Evolutionary conservation across 2,797 vertebrate species (phyloP).

Genomic region (Mallotus villosus): DNA sequence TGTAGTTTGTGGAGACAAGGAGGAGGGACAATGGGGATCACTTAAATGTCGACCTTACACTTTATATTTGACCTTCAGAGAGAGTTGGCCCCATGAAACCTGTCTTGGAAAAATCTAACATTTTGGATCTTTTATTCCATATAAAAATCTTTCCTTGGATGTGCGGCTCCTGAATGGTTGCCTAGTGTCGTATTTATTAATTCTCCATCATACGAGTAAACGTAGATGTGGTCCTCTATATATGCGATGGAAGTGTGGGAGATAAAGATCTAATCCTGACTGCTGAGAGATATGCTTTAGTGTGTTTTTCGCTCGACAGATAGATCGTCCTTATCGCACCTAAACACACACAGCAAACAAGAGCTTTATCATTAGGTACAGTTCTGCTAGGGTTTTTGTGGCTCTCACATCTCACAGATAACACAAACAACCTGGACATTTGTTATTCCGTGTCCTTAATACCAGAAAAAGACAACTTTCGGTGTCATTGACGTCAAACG

Average conservation of each 20-base stretch:
- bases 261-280: background rate
- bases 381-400: background rate
- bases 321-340: slow-evolving; percentile 45
- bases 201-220: background rate
- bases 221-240: background rate
- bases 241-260: background rate
- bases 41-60: too few relatives aligned
- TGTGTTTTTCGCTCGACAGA: background rate
- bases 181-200: background rate
- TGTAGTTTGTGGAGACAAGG: too few relatives aligned
- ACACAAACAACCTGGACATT: background rate
- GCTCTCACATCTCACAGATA: background rate
- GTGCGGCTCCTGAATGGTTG: background rate
- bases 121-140: background rate
- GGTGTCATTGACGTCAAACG: too few relatives aligned
- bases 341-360: slow-evolving; percentile 42
- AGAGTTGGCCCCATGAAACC: background rate
- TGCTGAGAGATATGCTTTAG: background rate
- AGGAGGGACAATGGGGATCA: too few relatives aligned
- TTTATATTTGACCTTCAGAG: background rate
- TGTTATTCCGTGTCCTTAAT: background rate
- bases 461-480: too few relatives aligned
- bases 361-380: slow-evolving; percentile 8
- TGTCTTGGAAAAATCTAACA: too few relatives aligned
- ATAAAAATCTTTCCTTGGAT: background rate